Evolutionary conservation across 1,140 invertebrate genomes (phyloP), one percentile per base, ranked within the genome.

Genomic region (Saccostrea cuccullata): DNA sequence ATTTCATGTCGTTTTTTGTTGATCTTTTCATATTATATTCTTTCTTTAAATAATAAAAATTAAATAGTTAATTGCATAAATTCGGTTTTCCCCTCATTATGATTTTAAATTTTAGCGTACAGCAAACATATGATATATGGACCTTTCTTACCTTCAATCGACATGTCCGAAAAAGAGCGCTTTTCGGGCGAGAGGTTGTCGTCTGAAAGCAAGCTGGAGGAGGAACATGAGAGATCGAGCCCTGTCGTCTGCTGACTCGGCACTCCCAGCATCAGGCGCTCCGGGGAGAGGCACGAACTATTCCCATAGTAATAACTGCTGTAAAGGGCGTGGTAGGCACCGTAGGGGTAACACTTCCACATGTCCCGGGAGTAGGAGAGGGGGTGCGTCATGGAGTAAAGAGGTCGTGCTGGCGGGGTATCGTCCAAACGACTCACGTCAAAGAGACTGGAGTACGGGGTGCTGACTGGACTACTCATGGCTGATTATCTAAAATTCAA

Each of bases 171-270:
- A 77, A 77, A 77, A 77, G 70, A 77, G 70, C 70, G 70, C 70
- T 77, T 77, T 77, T 26, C 70, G 15, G 70, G 70, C 26, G 70
- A 77, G 70, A 77, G 70, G 70, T 77, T 77, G 70, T 77, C 70
- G 70, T 77, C 70, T 77, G 70, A 77, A 30, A 77, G 70, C 15
- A 26, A 77, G 30, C 70, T 77, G 70, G 70, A 73, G 26, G 67
- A 40, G 12, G 70, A 77, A 15, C 70, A 36, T 26, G 70, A 77
- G 30, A 77, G 70, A 40, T 77, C 70, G 30, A 77, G 70, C 11
- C 70, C 70, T 26, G 70, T 77, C 26, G 70, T 77, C 70, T 77
- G 70, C 11, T 77, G 70, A 17, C 70, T 77, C 2, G 70, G 70
- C 13, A 36, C 30, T 30, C 26, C 70, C 23, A 77, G 23, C 70